A percentile compares a stretch with the other conserved stretches of the same genome.
Conservation (phyloP, 1,140 invertebrate genomes). For the Ruditapes philippinarum region DNA sequence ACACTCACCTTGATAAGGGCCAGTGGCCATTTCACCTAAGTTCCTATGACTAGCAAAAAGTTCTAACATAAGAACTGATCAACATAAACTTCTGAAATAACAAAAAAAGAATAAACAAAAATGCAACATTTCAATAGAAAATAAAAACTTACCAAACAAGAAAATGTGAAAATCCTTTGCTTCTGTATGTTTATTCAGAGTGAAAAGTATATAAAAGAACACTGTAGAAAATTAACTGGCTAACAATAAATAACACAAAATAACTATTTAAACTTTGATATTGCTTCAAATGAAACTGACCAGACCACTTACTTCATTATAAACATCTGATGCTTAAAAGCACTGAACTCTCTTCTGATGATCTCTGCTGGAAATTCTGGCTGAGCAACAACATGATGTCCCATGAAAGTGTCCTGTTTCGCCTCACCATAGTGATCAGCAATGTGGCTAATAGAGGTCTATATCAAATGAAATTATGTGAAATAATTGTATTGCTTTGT, state of each 20-base stretch:
- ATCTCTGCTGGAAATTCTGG: slow-evolving; percentile 43
- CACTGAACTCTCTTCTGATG: slow-evolving; percentile 34
- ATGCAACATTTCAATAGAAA: background rate
- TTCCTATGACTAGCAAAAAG: too few relatives aligned
- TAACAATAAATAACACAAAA: too few relatives aligned
- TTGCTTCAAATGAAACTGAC: slow-evolving; percentile 35
- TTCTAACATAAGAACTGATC: background rate
- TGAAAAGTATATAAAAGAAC: too few relatives aligned
- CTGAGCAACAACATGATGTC: slow-evolving; percentile 32
- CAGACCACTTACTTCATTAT: slow-evolving; percentile 34
- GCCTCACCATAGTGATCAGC: slow-evolving; percentile 35
- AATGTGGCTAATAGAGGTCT: slow-evolving; percentile 39
- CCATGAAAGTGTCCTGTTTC: slow-evolving; percentile 44
- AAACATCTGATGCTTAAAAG: slow-evolving; percentile 49
- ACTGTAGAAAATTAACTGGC: too few relatives aligned
- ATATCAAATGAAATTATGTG: slow-evolving; percentile 16
- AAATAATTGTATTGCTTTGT: slow-evolving; percentile 21
- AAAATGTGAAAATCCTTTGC: background rate
- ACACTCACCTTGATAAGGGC: too few relatives aligned
- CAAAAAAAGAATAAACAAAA: background rate
- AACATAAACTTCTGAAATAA: background rate
- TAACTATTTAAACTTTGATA: too few relatives aligned
- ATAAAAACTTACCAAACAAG: background rate
- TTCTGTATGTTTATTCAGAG: too few relatives aligned
- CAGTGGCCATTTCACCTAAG: too few relatives aligned